Evolutionary conservation across 1,140 invertebrate genomes (phyloP).

Genomic region (Sitophilus oryzae): DNA sequence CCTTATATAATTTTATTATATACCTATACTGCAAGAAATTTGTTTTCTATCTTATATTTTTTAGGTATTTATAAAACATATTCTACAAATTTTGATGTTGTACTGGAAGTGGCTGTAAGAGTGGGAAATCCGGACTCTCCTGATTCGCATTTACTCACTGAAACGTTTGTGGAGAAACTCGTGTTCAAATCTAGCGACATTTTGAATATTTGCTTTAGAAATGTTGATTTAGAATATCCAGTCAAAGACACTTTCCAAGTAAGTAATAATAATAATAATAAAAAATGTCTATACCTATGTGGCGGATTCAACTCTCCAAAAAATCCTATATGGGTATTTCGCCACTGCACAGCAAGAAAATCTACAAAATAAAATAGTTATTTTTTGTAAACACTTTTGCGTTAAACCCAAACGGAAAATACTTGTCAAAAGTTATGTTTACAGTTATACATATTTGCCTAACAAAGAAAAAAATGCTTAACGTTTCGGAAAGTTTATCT

Average conservation of each 20-base stretch:
- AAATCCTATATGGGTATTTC: too few species aligned
- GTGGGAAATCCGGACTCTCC: constrained; percentile 54
- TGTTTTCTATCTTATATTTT: too few species aligned
- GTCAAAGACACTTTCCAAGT: constrained; percentile 71
- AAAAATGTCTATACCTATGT: too few species aligned
- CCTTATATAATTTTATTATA: too few species aligned
- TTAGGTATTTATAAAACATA: constrained; percentile 74
- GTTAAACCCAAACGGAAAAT: background rate
- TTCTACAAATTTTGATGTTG: constrained; percentile 65
- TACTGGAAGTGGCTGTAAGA: constrained; percentile 76
- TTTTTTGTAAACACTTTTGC: background rate
- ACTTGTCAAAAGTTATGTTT: background rate
- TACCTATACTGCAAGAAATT: too few species aligned
- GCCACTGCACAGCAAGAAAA: too few species aligned
- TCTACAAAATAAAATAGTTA: too few species aligned
- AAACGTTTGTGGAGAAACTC: constrained; percentile 71
- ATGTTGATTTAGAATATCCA: constrained; percentile 84
- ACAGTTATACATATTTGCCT: too few species aligned
- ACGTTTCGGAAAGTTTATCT: too few species aligned
- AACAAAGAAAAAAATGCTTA: too few species aligned
- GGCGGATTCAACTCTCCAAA: too few species aligned
- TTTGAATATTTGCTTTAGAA: constrained; percentile 67
- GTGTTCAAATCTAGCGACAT: constrained; percentile 81
- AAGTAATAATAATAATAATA: background rate
- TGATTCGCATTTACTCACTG: constrained; percentile 49